Percentiles rank a stretch among this genome's conserved stretches.
phyloP scores from a whole-genome alignment of 2,797 vertebrate genomes.

The Catostomus latipinnis region DNA sequence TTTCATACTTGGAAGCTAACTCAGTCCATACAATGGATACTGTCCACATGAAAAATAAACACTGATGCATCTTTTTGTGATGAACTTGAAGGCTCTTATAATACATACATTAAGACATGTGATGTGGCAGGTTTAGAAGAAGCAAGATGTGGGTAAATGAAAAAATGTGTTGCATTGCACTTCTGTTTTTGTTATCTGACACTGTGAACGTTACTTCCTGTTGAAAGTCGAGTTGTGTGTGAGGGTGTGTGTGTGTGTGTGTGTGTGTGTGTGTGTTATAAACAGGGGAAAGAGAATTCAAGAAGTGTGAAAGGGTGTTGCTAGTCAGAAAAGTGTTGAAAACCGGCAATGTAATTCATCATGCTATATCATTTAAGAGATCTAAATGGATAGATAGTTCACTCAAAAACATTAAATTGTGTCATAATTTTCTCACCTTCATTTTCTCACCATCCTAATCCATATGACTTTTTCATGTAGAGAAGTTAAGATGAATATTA shows the following conservation, averaged over 20 bases:
- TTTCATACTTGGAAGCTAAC: too few species aligned
- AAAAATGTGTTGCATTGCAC: slow-evolving; percentile 30
- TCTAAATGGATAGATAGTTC: too few species aligned
- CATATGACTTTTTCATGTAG: too few species aligned
- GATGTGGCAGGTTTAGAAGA: neutral
- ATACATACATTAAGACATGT: neutral
- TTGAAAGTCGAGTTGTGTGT: neutral
- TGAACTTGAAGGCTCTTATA: neutral
- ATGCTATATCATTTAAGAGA: too few species aligned
- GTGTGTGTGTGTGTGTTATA: slow-evolving; percentile 18
- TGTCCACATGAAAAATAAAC: too few species aligned
- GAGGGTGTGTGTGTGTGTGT: slow-evolving; percentile 42
- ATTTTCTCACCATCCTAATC: too few species aligned
- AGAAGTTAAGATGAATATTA: too few species aligned
- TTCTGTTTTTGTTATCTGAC: slow-evolving; percentile 42
- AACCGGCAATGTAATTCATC: too few species aligned
- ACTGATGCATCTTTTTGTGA: too few species aligned
- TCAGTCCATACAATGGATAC: too few species aligned
- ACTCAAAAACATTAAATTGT: too few species aligned
- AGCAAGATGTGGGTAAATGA: neutral
- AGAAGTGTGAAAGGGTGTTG: slow-evolving; percentile 37
- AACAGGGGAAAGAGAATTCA: neutral
- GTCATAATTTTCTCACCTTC: too few species aligned
- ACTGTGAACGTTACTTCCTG: slow-evolving; percentile 44
- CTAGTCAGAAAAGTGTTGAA: neutral